Evolutionary conservation across 1,140 invertebrate genomes (phyloP), one percentile per base, ranked within the genome.

Genomic region (Drosophila suzukii): DNA sequence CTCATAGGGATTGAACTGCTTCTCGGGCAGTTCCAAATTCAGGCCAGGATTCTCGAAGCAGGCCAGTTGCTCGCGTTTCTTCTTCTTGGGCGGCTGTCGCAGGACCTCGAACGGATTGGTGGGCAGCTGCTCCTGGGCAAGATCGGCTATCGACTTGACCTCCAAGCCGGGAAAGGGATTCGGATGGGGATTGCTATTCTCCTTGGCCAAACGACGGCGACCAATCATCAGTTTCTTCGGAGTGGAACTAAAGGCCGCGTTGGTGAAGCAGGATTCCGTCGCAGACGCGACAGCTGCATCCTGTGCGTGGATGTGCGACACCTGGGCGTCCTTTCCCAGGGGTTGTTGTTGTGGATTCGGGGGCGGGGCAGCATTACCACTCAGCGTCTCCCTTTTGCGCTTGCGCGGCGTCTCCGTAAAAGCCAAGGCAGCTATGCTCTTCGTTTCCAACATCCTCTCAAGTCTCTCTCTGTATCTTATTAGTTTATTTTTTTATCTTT

Each of bases 1-100:
- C 81, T 92, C 92, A 53, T 84, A 92, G 0, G 92, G 92, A 88
- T 92, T 92, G 20, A 92, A 91, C 44, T 91, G 83, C 36, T 81
- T 89, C 53, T 92, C 92, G 8, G 91, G 91, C 27, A 91, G 44
- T 34, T 92, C 85, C 0, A 92, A 58, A 77, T 92, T 92, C 4
- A 92, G 65, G 13, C 81, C 92, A 15, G 86, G 86, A 85, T 92
- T 92, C 61, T 89, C 90, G 30, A 92, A 92, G 57, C 92, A 92
- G 27, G 81, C 82, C 32, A 34, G 32, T 8, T 78, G 76, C 4
- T 83, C 88, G 6, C 78, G 78, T 51, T 92, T 92, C 56, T 92
- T 92, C 30, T 92, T 92, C 58, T 92, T 92, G 0, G 81, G 75
- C 0, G 91, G 91, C 46, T 92, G 91, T 17, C 92, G 89, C 41